Base-by-base conservation (phyloP, 1,140 invertebrate species). In the Oscheius sp. region DNA sequence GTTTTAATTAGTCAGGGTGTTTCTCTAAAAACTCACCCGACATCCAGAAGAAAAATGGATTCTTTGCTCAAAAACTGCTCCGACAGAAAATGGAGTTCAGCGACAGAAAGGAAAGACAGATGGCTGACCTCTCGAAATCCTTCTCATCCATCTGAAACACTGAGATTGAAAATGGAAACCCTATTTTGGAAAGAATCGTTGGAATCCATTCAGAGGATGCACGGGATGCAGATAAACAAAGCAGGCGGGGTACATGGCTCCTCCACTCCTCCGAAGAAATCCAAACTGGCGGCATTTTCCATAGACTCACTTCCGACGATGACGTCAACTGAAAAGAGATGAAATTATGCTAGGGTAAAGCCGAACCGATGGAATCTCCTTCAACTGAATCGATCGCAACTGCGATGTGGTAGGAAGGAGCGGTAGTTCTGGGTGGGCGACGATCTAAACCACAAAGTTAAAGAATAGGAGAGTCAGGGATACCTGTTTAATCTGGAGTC, bases 171-270 rank as follows among this genome's bases (percentile, higher is more conserved):
- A 13, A 13, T 46, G 26, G 70, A 20, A 77, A 66, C n/a, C 55
- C 76, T 62, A 84, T 91, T 89, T 90, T 91, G 1, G 95, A 95
- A 49, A 99, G 83, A 26, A 99, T 87, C 0, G 95, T 96, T 1
- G 96, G 96, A 69, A 99, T 92, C 95, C 96, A 1, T 95, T 94
- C 31, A 97, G 94, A 85, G 95, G 99, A 99, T 0, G 95, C 95
- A 13, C 93, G 93, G n/a, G 90, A 83, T 94, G 91, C 0, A 91
- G 91, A 0, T 94, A 97, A 87, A 97, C 97, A 36, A 99, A 95
- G 18, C 95, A 87, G 0, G 96, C 95, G 61, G 99, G 87, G 86
- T 99, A 95, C 15, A 92, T 91, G 45, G 99, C 93, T 3, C 96
- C 96, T 2, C 96, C 96, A 31, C 93, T 95, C 86, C 94, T 95